Evolutionary conservation across 2,797 vertebrate species (phyloP).

Genomic region (Meriones psammophilus): DNA sequence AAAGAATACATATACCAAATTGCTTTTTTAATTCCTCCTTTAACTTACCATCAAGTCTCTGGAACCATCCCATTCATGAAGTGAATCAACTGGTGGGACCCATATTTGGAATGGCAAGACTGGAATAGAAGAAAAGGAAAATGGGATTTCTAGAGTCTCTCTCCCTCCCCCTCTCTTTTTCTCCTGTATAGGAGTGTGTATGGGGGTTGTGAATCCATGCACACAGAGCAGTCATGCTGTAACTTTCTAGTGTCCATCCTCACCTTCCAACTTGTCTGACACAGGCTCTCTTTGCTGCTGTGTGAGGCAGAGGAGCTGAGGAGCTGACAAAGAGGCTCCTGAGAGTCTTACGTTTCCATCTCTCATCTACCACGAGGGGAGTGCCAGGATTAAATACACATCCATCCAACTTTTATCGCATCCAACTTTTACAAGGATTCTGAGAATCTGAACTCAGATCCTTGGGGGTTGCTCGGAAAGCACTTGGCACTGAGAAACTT

Average conservation of each 20-base stretch:
- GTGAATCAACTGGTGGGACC: constrained; percentile 34
- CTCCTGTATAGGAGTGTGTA: neutral
- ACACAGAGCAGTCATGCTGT: neutral
- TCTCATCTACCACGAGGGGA: neutral
- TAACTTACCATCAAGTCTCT: constrained; percentile 52
- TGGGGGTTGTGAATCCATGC: neutral
- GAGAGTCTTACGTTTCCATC: neutral
- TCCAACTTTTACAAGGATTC: neutral
- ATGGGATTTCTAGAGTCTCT: neutral
- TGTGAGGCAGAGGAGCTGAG: neutral
- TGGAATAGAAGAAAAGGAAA: constrained; percentile 26
- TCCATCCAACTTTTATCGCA: too few relatives aligned
- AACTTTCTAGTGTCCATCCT: too few relatives aligned
- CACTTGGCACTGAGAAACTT: constrained; percentile 41
- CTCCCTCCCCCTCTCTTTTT: fast-evolving
- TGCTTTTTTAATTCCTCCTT: constrained; percentile 35
- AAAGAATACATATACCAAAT: constrained; percentile 61
- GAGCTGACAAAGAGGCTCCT: neutral
- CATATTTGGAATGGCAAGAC: constrained; percentile 71
- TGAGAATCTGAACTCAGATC: neutral
- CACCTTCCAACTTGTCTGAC: too few relatives aligned
- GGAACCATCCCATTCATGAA: constrained; percentile 72
- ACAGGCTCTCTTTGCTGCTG: neutral
- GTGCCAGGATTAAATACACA: neutral
- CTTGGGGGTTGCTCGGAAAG: too few relatives aligned